These are phyloP conservation scores for Oryzaephilus surinamensis DNA, from an alignment of 1,140 invertebrate genomes.

Conservation along the genomic window DNA sequence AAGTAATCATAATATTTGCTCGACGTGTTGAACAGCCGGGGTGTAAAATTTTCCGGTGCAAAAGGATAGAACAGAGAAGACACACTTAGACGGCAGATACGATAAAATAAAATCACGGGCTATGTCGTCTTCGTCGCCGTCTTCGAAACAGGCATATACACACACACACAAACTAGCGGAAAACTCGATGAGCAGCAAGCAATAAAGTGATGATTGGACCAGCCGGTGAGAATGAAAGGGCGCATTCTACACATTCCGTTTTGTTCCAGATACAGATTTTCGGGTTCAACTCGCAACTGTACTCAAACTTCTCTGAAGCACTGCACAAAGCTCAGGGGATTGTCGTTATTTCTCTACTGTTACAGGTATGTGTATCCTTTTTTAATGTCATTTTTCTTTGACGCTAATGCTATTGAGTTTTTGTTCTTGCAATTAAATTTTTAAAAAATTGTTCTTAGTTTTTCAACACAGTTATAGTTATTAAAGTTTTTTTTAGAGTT, in stretches of 20 bases:
- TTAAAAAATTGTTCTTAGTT: too few relatives aligned
- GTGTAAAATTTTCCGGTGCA: conserved; percentile 11
- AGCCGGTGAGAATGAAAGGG: conserved; percentile 18
- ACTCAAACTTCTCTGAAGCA: conserved; percentile 84
- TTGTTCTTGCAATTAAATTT: too few relatives aligned
- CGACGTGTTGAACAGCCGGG: conserved; percentile 21
- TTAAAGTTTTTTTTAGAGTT: too few relatives aligned
- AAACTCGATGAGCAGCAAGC: conserved; percentile 26
- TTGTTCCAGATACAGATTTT: conserved; percentile 83
- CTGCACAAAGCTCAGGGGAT: conserved; percentile 80
- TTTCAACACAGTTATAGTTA: too few relatives aligned
- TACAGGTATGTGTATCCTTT: conserved; percentile 69
- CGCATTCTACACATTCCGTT: conserved; percentile 24
- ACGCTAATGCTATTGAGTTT: too few relatives aligned
- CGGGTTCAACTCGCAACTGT: conserved; percentile 88
- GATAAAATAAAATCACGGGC: conserved; percentile 12
- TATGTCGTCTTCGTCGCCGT: too few relatives aligned
- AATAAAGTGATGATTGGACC: conserved; percentile 29
- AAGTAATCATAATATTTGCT: conserved; percentile 29
- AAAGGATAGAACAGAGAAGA: conserved; percentile 5
- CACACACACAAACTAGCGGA: conserved; percentile 14
- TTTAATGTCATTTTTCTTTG: too few relatives aligned
- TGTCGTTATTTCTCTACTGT: conserved; percentile 73
- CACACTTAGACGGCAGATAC: neutral
- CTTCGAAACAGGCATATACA: too few relatives aligned